Conservation (phyloP, 1,140 invertebrate genomes). For the Procambarus virginalis region DNA sequence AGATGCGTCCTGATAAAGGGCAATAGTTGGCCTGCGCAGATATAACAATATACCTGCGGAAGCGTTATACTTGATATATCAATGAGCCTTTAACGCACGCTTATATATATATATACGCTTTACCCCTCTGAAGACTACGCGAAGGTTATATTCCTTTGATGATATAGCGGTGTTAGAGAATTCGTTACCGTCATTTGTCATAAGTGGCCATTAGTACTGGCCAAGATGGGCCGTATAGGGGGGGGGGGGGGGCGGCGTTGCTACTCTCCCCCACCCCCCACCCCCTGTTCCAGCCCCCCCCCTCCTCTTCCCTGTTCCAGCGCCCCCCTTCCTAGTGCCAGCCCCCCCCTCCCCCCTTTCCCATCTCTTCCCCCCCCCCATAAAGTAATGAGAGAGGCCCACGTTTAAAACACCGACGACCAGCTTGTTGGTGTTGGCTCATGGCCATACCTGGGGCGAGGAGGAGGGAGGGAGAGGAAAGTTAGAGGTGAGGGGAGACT, state of each 20-base stretch:
- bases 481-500: neutral
- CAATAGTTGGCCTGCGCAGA: too few species aligned
- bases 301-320: too few species aligned
- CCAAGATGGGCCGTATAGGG: neutral
- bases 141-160: too few species aligned
- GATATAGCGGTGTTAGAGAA: neutral
- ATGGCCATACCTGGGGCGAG: neutral
- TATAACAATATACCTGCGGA: too few species aligned
- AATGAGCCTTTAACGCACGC: too few species aligned
- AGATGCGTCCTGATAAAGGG: too few species aligned
- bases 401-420: conserved; percentile 3
- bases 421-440: neutral
- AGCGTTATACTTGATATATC: too few species aligned
- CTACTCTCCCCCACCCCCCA: neutral
- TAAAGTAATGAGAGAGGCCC: neutral
- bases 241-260: neutral
- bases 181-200: neutral
- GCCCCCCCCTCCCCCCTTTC: too few species aligned
- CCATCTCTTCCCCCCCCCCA: neutral
- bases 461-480: neutral
- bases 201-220: neutral
- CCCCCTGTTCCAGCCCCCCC: too few species aligned
- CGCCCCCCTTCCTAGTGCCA: too few species aligned
- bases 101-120: too few species aligned
- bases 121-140: too few species aligned